These are phyloP conservation scores for Lacerta agilis DNA, from an alignment of 2,797 vertebrate species.

Conservation along the genomic window DNA sequence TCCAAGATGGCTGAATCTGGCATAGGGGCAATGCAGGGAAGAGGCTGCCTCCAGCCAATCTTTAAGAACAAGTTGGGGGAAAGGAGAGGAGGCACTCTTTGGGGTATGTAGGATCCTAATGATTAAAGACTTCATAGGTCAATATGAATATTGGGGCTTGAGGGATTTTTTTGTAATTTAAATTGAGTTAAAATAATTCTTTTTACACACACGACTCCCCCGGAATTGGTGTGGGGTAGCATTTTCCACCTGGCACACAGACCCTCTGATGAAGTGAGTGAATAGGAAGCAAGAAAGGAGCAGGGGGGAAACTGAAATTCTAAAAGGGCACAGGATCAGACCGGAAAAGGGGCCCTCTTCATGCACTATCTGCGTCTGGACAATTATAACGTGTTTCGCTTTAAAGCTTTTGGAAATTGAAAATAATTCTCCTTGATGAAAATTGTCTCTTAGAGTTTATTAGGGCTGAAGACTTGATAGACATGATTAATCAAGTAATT, in stretches of 20 bases:
- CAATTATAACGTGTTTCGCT: neutral
- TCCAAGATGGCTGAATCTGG: neutral
- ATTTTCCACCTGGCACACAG: neutral
- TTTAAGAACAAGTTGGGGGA: neutral
- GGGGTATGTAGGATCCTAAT: neutral
- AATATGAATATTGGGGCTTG: neutral
- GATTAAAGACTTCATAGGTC: neutral
- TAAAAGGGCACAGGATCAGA: neutral
- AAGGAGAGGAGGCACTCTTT: neutral
- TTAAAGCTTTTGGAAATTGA: slow-evolving; percentile 11
- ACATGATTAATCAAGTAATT: slow-evolving; percentile 13
- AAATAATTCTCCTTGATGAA: slow-evolving; percentile 31
- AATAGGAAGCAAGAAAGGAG: neutral
- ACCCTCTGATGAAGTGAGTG: neutral
- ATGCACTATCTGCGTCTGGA: no score
- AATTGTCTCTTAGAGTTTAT: slow-evolving; percentile 13
- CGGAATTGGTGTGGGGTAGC: neutral
- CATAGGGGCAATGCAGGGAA: neutral
- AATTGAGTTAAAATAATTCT: neutral
- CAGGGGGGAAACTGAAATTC: neutral
- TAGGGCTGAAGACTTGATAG: slow-evolving; percentile 1
- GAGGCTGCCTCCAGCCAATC: neutral
- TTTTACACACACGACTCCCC: no score
- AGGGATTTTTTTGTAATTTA: neutral
- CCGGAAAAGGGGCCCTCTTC: neutral